phyloP scores from a whole-genome alignment of 2,888 invertebrate genomes.

The Hyppa rectilinea region DNA sequence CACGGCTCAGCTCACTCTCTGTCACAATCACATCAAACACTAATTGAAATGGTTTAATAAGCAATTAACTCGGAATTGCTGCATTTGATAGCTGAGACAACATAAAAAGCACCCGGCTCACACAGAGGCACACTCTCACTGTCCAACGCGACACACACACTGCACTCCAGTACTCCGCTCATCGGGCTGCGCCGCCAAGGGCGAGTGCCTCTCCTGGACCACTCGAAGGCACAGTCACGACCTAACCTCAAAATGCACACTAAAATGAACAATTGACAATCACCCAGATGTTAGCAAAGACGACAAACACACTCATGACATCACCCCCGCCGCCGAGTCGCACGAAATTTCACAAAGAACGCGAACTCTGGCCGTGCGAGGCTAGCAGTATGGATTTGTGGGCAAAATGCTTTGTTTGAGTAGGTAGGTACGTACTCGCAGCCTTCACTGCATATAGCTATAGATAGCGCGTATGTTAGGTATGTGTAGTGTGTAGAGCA shows the following conservation, averaged over 20 bases:
- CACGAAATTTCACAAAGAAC: constrained; percentile 81
- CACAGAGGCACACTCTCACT: constrained; percentile 71
- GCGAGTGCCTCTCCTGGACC: constrained; percentile 61
- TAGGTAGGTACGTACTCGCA: constrained; percentile 86
- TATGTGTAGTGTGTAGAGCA: constrained; percentile 77
- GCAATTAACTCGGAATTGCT: constrained; percentile 66
- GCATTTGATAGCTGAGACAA: constrained; percentile 64
- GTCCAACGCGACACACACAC: constrained; percentile 72
- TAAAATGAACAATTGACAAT: constrained; percentile 81
- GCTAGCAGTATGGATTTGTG: constrained; percentile 83
- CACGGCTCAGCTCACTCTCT: constrained; percentile 49
- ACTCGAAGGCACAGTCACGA: constrained; percentile 77
- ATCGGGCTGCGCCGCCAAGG: constrained; percentile 27
- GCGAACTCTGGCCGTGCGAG: constrained; percentile 77
- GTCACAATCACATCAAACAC: constrained; percentile 71
- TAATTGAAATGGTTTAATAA: constrained; percentile 68
- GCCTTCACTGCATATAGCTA: constrained; percentile 87
- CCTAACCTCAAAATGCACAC: constrained; percentile 89
- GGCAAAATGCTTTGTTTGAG: constrained; percentile 90
- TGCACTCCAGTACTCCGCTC: constrained; percentile 63
- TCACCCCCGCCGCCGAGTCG: constrained; percentile 78
- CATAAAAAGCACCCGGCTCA: constrained; percentile 62
- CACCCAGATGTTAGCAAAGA: constrained; percentile 86
- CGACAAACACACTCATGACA: constrained; percentile 77
- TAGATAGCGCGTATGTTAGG: constrained; percentile 82